Conservation (phyloP, 2,888 invertebrate species). For the Protodeltote pygarga region DNA sequence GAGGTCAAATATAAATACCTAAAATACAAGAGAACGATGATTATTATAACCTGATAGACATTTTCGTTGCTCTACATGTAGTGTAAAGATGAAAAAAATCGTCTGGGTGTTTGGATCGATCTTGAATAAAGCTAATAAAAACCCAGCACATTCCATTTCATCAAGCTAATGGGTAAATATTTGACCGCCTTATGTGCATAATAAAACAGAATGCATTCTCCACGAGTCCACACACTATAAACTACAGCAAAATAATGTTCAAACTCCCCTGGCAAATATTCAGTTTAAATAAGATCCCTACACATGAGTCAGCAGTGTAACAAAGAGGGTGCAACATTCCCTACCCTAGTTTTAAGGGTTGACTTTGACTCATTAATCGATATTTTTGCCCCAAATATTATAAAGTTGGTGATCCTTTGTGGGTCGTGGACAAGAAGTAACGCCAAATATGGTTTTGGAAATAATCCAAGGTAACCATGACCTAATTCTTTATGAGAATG, state of each 20-base stretch:
- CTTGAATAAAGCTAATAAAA: conserved; percentile 46
- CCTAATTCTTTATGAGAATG: conserved; percentile 22
- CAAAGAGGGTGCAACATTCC: conserved; percentile 60
- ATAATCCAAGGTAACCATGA: conserved; percentile 39
- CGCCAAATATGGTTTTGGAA: conserved; percentile 37
- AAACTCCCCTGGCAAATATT: conserved; percentile 34
- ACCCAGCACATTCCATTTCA: conserved; percentile 55
- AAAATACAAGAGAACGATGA: no score
- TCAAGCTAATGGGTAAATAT: conserved; percentile 76
- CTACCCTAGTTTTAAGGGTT: conserved; percentile 66
- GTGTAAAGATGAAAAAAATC: no score
- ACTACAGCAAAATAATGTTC: conserved; percentile 34
- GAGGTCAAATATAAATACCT: no score
- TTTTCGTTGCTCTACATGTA: no score
- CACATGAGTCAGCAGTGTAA: conserved; percentile 67
- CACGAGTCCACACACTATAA: conserved; percentile 10
- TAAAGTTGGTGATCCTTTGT: conserved; percentile 45
- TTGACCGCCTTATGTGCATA: conserved; percentile 57
- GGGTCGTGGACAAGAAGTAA: conserved; percentile 45
- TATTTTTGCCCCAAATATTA: conserved; percentile 66
- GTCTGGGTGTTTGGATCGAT: no score
- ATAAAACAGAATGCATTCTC: conserved; percentile 56
- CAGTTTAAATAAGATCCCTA: conserved; percentile 47
- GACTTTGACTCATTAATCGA: conserved; percentile 71
- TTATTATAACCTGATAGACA: no score